Evolutionary conservation across 2,797 vertebrate genomes (phyloP).

Genomic region (Coregonus ussuriensis): DNA sequence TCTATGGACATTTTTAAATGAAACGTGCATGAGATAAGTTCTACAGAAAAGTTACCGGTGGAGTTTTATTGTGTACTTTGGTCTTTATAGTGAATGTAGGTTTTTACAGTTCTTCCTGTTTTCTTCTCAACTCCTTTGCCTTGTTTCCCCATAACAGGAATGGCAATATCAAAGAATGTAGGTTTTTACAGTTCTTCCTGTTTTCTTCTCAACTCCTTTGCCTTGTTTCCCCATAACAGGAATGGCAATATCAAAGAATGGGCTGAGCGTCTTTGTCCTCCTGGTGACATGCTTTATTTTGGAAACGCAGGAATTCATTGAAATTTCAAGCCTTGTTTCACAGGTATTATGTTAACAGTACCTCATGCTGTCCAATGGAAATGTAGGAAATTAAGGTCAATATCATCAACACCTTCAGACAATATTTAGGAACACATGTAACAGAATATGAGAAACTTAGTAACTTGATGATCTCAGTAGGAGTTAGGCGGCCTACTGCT

Average conservation of each 20-base stretch:
- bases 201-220: not conserved
- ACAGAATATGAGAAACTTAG: not conserved
- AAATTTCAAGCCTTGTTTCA: conserved; percentile 19
- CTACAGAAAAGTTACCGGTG: too few species aligned
- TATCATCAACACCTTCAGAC: not conserved
- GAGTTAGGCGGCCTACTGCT: too few species aligned
- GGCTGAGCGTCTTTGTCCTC: conserved; percentile 38
- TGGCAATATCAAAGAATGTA: conserved; percentile 50
- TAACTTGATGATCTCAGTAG: too few species aligned
- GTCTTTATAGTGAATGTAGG: too few species aligned
- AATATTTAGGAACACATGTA: not conserved
- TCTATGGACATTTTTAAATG: too few species aligned
- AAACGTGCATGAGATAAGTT: too few species aligned
- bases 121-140: not conserved
- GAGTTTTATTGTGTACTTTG: too few species aligned
- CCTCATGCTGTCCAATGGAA: conserved; percentile 9
- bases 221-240: conserved; percentile 26
- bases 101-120: not conserved
- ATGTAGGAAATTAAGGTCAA: conserved; percentile 23
- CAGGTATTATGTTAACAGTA: conserved; percentile 43
- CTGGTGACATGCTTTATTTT: conserved; percentile 40
- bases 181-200: not conserved
- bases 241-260: conserved; percentile 56
- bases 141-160: conserved; percentile 40
- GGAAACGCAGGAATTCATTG: conserved; percentile 42